Percentiles rank a stretch among this genome's conserved stretches.
Conservation (phyloP, 2,888 invertebrate species). For the Tetheella fluctuosa region DNA sequence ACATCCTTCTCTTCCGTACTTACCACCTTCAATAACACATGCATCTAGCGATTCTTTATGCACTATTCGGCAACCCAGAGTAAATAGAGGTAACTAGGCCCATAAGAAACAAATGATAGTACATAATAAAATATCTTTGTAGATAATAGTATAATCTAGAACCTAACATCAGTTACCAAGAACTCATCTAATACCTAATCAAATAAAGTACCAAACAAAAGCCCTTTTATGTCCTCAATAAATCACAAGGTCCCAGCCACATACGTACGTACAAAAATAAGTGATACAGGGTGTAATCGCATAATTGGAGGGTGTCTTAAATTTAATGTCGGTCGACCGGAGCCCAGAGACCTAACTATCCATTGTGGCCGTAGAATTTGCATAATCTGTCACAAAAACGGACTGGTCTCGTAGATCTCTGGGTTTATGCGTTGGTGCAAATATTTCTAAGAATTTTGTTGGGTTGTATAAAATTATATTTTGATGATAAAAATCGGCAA, state of each 20-base stretch:
- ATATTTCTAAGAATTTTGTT: not conserved
- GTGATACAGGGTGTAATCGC: conserved; percentile 1
- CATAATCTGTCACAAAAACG: conserved; percentile 46
- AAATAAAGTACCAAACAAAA: not conserved
- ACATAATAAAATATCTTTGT: no score
- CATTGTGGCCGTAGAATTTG: conserved; percentile 33
- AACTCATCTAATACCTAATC: not conserved
- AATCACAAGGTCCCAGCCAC: not conserved
- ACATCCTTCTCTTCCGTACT: no score
- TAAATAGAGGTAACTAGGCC: no score
- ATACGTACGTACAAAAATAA: not conserved
- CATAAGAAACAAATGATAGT: no score
- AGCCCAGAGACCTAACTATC: conserved; percentile 24
- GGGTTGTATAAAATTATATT: not conserved
- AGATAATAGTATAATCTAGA: no score
- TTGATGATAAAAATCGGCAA: not conserved
- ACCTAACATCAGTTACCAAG: not conserved
- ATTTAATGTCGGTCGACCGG: conserved; percentile 22
- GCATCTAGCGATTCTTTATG: no score
- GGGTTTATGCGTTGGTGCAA: conserved; percentile 13
- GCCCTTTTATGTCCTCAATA: not conserved
- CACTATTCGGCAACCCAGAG: no score
- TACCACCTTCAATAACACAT: no score
- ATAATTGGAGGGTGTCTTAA: conserved; percentile 1
- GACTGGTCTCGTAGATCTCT: conserved; percentile 22